These are phyloP conservation scores for Lophura nycthemera DNA, from an alignment of 2,113 vertebrate genomes.

Conservation along the genomic window DNA sequence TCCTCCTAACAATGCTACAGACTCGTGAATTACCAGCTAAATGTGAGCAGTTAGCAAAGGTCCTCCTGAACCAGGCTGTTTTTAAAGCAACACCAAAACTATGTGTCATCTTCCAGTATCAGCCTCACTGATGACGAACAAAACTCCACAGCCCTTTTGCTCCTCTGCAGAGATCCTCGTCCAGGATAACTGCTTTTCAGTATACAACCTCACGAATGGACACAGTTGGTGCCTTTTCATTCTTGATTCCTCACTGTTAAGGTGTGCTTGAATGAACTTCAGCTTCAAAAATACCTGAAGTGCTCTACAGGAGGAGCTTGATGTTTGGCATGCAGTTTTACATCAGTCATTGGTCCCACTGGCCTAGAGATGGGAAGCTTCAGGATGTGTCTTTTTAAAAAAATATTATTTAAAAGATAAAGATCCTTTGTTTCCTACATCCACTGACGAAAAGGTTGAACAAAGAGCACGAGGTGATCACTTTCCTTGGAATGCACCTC, in stretches of 20 bases:
- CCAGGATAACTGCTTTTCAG: background rate
- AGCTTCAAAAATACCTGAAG: background rate
- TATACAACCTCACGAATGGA: accelerated
- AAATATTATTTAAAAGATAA: background rate
- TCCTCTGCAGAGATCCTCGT: background rate
- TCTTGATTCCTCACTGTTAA: background rate
- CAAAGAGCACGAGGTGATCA: accelerated
- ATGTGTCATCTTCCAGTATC: accelerated
- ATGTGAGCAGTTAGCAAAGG: background rate
- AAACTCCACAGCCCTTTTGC: too few species aligned
- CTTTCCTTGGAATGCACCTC: accelerated
- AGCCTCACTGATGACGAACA: background rate
- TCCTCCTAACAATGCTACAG: background rate
- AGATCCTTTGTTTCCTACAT: background rate
- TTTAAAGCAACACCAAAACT: background rate
- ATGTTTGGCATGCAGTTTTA: accelerated
- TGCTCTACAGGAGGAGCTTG: background rate
- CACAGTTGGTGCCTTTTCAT: background rate
- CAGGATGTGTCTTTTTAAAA: background rate
- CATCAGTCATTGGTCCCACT: background rate
- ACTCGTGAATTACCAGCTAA: background rate
- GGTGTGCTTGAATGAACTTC: accelerated
- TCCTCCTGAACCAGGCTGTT: background rate
- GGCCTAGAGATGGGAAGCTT: background rate
- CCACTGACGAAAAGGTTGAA: accelerated